These are phyloP conservation scores for Palythoa heliodiscus DNA, from an alignment of 92 coral and sea anemone species.

Conservation along the genomic window DNA sequence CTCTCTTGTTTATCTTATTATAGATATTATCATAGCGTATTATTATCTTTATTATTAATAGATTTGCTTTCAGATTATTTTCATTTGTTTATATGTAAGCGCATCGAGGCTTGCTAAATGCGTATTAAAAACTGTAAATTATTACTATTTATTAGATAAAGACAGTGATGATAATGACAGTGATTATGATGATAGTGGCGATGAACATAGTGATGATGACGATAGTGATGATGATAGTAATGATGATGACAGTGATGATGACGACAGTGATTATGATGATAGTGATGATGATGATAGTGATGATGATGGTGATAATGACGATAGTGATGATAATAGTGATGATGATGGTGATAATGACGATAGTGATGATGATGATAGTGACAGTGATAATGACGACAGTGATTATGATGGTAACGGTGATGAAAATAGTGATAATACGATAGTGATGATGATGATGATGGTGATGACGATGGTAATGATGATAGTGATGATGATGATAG, in stretches of 20 bases:
- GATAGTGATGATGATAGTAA: neutral
- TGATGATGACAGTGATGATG: neutral
- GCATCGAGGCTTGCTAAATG: no score
- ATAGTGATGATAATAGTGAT: neutral
- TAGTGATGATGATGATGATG: no score
- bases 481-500: no score
- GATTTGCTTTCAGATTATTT: no score
- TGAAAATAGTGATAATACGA: no score
- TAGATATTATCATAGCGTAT: no score
- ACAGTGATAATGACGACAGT: neutral
- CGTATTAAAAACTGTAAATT: no score
- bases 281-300: neutral
- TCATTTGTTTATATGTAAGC: no score
- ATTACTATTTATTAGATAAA: no score
- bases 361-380: neutral
- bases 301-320: neutral
- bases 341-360: neutral
- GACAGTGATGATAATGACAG: neutral
- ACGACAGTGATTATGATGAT: neutral
- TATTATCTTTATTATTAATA: no score
- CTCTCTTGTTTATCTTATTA: no score
- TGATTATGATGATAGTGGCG: neutral
- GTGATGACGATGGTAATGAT: no score
- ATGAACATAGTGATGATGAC: neutral
- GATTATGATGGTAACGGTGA: neutral